Evolutionary conservation across 2,797 vertebrate genomes (phyloP), one percentile per base, ranked within the genome.

Genomic region (Typhlichthys eigenmanni): DNA sequence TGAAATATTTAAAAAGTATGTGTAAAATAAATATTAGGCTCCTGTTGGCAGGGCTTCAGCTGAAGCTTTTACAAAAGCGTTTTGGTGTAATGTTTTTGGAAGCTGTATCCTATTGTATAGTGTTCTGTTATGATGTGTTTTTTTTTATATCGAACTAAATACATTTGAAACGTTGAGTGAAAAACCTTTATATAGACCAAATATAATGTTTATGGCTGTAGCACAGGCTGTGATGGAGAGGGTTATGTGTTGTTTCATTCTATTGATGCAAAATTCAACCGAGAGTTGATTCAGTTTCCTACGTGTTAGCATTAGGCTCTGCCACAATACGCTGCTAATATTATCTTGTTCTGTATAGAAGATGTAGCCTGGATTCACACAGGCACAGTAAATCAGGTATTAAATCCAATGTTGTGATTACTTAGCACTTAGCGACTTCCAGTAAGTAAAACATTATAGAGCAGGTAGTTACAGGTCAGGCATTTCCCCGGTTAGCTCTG

Each of bases 191-290:
- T 19, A 19, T 19, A 19, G 19, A 19, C 19, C 19, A 19, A 34
- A 34, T 7, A 1, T 34, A 34, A 34, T 7, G 32, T 34, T 5
- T 5, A 34, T 34, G 32, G 7, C 47, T 47, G 11, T 4, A 47
- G 13, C 47, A 8, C 9, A 47, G 13, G 47, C 47, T n/a, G 3
- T 47, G 9, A 10, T 47, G 47, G 47, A n/a, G 47, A 34, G 32
- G 32, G 32, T 6, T 34, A 34, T 34, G 32, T 34, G 32, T 7
- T 34, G 32, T 24, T 32, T 24, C 10, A 55, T 24, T 9, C 38
- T 55, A 47, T 53, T 51, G 47, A 60, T 48, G 29, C 46, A 7
- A 52, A 62, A 62, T 50, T 24, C 34, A 65, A 53, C 45, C 62
- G 55, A 58, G n/a, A 49, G 53, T 12, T 2, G 29, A 32, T 29